phyloP scores from a whole-genome alignment of 1,140 invertebrate genomes.

The Archegozetes longisetosus region DNA sequence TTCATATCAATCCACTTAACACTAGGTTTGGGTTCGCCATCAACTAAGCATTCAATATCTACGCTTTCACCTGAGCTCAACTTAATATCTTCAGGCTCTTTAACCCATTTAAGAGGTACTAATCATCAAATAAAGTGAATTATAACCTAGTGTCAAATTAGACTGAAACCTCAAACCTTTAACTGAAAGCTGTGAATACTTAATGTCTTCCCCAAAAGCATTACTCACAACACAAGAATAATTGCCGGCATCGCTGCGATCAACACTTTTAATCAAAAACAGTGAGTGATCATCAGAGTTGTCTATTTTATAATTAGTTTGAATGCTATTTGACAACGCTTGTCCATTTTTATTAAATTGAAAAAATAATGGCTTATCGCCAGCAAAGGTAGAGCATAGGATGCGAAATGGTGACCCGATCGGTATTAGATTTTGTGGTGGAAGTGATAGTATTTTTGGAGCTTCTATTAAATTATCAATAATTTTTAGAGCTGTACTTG shows the following conservation, averaged over 20 bases:
- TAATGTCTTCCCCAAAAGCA: not conserved
- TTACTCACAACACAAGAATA: slow-evolving; percentile 2
- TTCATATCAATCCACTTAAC: slow-evolving; percentile 15
- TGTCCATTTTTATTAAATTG: not conserved
- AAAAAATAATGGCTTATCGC: not conserved
- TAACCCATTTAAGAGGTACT: no score
- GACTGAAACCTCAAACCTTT: slow-evolving; percentile 14
- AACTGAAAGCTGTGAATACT: not conserved
- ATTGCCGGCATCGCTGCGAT: slow-evolving; percentile 1
- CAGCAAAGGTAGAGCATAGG: not conserved
- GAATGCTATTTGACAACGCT: not conserved
- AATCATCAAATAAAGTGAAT: no score
- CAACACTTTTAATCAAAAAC: not conserved
- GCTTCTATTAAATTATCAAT: slow-evolving; percentile 18
- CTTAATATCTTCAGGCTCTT: no score
- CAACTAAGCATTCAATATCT: slow-evolving; percentile 15
- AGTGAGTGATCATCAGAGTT: not conserved
- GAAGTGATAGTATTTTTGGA: not conserved
- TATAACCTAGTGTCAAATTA: no score
- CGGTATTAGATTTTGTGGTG: not conserved
- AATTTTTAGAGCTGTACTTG: no score
- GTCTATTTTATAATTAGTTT: not conserved
- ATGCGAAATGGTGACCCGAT: not conserved
- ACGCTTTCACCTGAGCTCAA: no score
- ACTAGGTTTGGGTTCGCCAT: slow-evolving; percentile 17